phyloP scores from a whole-genome alignment of 2,888 invertebrate genomes.

The Esperia sulphurella region DNA sequence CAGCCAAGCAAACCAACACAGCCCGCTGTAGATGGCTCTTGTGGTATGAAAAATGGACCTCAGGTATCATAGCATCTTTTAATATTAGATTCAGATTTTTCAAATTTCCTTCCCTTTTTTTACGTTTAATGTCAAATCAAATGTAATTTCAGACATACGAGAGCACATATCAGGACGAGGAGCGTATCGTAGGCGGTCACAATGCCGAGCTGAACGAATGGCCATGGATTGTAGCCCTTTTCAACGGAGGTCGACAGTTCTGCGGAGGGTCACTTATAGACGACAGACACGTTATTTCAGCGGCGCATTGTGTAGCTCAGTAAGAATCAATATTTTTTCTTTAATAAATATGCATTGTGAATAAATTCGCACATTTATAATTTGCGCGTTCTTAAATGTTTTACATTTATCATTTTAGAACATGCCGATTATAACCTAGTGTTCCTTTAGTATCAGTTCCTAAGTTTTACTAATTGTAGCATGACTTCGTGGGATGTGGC shows the following conservation, averaged over 20 bases:
- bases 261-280: conserved; percentile 94
- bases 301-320: conserved; percentile 94
- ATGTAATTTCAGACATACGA: conserved; percentile 43
- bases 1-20: conserved; percentile 56
- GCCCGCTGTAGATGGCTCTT: conserved; percentile 67
- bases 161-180: conserved; percentile 80
- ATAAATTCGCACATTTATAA: too few species aligned
- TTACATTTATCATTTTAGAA: too few species aligned
- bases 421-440: too few species aligned
- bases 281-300: conserved; percentile 87
- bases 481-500: conserved; percentile 95
- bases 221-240: conserved; percentile 92
- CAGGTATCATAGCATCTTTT: conserved; percentile 51
- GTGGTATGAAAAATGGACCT: conserved; percentile 89
- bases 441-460: too few species aligned
- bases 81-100: too few species aligned
- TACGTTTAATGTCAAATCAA: neutral
- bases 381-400: too few species aligned
- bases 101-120: neutral
- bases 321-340: conserved; percentile 70
- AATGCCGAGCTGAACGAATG: conserved; percentile 90
- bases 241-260: conserved; percentile 91
- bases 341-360: too few species aligned
- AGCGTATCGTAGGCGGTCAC: conserved; percentile 91
- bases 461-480: conserved; percentile 56